Conservation (phyloP, 1,140 invertebrate genomes). For the Sarcophaga peregrina region DNA sequence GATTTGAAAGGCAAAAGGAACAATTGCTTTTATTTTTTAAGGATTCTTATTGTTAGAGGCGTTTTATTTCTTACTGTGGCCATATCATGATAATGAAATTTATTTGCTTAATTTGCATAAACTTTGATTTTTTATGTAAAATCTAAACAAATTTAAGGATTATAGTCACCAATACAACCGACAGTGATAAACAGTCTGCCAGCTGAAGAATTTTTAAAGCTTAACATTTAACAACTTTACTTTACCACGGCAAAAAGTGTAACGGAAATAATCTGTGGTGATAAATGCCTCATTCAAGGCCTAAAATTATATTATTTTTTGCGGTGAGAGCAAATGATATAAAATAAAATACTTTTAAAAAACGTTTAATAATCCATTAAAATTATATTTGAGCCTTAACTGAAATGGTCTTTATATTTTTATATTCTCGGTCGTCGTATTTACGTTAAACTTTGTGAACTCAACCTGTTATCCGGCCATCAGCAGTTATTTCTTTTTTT, state of each 20-base stretch:
- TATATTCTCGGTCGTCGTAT: constrained; percentile 36
- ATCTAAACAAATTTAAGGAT: constrained; percentile 39
- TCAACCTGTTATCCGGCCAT: constrained; percentile 48
- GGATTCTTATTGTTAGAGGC: constrained; percentile 41
- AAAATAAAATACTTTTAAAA: constrained; percentile 57
- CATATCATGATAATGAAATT: constrained; percentile 43
- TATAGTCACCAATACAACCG: not conserved
- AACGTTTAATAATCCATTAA: constrained; percentile 66
- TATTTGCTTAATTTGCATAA: constrained; percentile 45
- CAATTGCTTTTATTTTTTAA: constrained; percentile 45
- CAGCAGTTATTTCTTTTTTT: constrained; percentile 49
- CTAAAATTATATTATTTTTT: constrained; percentile 22
- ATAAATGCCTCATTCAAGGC: too few relatives aligned
- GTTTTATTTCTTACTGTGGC: constrained; percentile 13
- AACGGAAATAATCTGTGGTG: constrained; percentile 6
- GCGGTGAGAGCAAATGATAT: too few relatives aligned
- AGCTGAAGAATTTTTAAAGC: not conserved
- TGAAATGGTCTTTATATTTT: constrained; percentile 13
- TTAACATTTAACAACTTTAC: not conserved
- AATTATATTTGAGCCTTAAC: constrained; percentile 20
- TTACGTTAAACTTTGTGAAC: constrained; percentile 34
- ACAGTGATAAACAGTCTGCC: not conserved
- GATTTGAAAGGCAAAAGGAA: constrained; percentile 22
- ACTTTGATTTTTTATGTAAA: constrained; percentile 37
- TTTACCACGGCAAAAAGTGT: not conserved